phyloP scores from a whole-genome alignment of 1,140 invertebrate genomes.

The Teleopsis dalmanni region DNA sequence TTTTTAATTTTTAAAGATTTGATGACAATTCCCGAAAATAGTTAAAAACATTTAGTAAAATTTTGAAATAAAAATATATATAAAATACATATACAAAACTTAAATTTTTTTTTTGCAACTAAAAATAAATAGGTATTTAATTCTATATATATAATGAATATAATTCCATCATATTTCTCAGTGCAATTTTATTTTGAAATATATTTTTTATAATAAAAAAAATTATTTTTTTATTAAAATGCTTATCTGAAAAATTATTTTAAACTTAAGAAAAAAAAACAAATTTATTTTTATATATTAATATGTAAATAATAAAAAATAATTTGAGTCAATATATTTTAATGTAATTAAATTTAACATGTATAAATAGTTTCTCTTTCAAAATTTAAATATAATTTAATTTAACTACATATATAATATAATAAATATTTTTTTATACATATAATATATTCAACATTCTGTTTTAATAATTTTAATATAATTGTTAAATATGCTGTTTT shows the following conservation, averaged over 20 bases:
- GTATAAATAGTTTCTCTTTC: slow-evolving; percentile 10
- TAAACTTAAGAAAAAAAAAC: slow-evolving; percentile 6
- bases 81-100: background rate
- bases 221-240: background rate
- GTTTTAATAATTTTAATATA: no score
- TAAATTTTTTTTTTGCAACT: slow-evolving; percentile 3
- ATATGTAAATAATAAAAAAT: background rate
- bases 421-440: background rate
- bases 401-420: slow-evolving; percentile 10
- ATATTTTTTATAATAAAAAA: background rate
- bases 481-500: no score
- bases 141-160: slow-evolving; percentile 2
- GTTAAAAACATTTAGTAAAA: background rate
- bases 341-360: slow-evolving; percentile 4
- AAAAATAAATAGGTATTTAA: slow-evolving; percentile 2
- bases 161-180: no score
- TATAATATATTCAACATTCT: background rate
- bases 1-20: slow-evolving; percentile 6
- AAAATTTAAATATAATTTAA: slow-evolving; percentile 11
- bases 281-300: slow-evolving; percentile 6
- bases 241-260: background rate
- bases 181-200: background rate
- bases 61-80: background rate
- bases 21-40: slow-evolving; percentile 11
- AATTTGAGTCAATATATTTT: background rate